Evolutionary conservation across 2,888 invertebrate species (phyloP), one percentile per base, ranked within the genome.

Genomic region (Eristalis intricaria): DNA sequence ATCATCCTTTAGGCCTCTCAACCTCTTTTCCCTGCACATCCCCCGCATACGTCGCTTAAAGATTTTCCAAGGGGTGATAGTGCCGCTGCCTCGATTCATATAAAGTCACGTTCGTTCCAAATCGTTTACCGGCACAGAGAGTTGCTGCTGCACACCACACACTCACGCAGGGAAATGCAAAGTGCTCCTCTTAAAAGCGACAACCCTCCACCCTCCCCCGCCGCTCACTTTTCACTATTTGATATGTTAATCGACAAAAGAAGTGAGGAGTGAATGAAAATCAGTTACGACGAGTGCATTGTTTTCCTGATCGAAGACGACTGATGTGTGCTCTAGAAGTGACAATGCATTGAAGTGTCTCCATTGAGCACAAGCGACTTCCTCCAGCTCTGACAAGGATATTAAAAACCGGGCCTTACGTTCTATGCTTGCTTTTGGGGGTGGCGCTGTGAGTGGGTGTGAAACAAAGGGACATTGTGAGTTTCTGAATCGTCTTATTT

Each of bases 71-170:
- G n/a, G n/a, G n/a, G n/a, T n/a, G n/a, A n/a, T n/a, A n/a, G n/a
- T 43, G 60, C 35, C 56, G 83, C 50, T 26, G 35, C 5, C 19
- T 50, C 50, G 70, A 78, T 78, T 74, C 66, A 70, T 71, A 83
- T 83, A 79, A 79, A 83, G 79, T 87, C 87, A 87, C 87, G 87
- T 87, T 87, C 83, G 87, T 79, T 83, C 83, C 63, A 68, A 87
- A 87, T 87, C 87, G 87, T 83, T 83, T 83, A 83, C 79, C 69
- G 63, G 60, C 75, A 50, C 50, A 50, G 2, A 19, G 50, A 75
- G 65, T 78, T 70, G 65, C 66, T 77, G 73, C 26, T 23, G 13
- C 64, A 35, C 13, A 13, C 23, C n/a, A 69, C 32, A 76, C 38
- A 56, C 22, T 32, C 32, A 43, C 43, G 35, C 64, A 50, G 60